These are phyloP conservation scores for Sarotherodon lohbergeri DNA, from an alignment of 2,113 vertebrate species.

Conservation along the genomic window DNA sequence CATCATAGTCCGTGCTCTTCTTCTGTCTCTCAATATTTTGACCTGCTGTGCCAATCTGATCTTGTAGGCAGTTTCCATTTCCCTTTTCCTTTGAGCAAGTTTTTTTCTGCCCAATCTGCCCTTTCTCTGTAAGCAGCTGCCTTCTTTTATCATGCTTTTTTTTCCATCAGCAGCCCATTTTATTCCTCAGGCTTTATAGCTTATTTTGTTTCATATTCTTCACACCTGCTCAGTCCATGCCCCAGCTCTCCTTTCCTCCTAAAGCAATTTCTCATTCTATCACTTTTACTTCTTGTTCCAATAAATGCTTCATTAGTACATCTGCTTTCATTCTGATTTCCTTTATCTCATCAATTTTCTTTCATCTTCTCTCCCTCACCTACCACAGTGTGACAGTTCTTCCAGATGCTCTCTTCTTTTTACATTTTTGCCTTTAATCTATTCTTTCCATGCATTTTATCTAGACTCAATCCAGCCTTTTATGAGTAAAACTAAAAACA, in stretches of 20 bases:
- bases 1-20: background rate
- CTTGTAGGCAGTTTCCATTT: constrained; percentile 14
- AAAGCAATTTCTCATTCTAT: constrained; percentile 15
- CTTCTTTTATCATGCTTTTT: constrained; percentile 24
- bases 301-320: constrained; percentile 6
- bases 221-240: constrained; percentile 24
- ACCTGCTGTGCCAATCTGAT: background rate
- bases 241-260: background rate
- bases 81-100: background rate
- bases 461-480: background rate
- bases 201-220: constrained; percentile 34
- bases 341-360: background rate
- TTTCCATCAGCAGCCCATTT: constrained; percentile 4
- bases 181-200: background rate
- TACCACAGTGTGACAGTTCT: background rate
- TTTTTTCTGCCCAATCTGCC: background rate
- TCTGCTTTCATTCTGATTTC: background rate
- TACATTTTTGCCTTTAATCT: background rate
- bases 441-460: background rate
- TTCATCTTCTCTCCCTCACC: background rate
- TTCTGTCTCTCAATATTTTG: background rate
- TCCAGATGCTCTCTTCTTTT: background rate
- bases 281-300: constrained; percentile 1
- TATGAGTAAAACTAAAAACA: background rate
- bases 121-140: constrained; percentile 7